A percentile compares a stretch with the other conserved stretches of the same genome.
Conservation (phyloP, 1,140 invertebrate genomes). For the honey bee (Apis mellifera) region Amel_HAv3.1 CM009945.2:5373001-5373500, state of each 20-base stretch:
- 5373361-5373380: background rate
- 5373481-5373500: background rate
- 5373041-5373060: too few relatives aligned
- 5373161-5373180: background rate
- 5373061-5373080: too few relatives aligned
- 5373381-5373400: slow-evolving; percentile 22
- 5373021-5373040: too few relatives aligned
- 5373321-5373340: background rate
- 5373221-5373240: background rate
- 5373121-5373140: too few relatives aligned
- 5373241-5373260: background rate
- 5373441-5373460: background rate
- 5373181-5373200: too few relatives aligned
- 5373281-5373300: background rate
- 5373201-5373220: too few relatives aligned
- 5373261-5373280: too few relatives aligned
- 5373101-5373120: too few relatives aligned
- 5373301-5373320: background rate
- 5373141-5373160: too few relatives aligned
- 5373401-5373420: background rate
- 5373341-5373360: background rate
- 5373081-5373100: too few relatives aligned
- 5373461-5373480: slow-evolving; percentile 10
- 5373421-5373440: too few relatives aligned
- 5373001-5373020: too few relatives aligned